Evolutionary conservation across 2,797 vertebrate genomes (phyloP), one percentile per base, ranked within the genome.

Genomic region (Lycodopsis pacificus): DNA sequence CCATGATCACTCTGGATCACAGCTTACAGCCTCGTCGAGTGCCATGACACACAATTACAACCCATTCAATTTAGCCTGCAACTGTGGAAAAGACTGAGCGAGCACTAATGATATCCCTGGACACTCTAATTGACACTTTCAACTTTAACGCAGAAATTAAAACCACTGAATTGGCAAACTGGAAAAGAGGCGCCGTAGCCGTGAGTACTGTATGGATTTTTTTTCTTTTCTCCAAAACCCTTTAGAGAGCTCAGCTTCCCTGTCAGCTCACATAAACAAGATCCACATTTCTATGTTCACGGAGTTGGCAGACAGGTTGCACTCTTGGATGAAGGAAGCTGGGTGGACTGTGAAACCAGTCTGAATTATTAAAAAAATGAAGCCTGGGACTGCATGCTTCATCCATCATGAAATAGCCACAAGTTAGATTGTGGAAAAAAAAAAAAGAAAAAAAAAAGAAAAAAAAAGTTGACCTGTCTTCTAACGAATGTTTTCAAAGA

Each of bases 111-210:
- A 87, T 83, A 84, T 88, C 83, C 83, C 80, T 54, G 68, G 79
- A 85, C 74, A 63, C 79, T 56, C 74, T 91, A 89, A 92, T 86
- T 88, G 86, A 87, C 85, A 86, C 81, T 87, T 84, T 90, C 40
- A 83, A 89, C 81, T 86, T 79, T 77, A 86, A 88, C 65, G 42
- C 65, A 68, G 71, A 85, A 88, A 88, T 90, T 85, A 82, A 90
- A 92, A 87, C 81, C 81, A 90, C 66, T 86, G 77, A 89, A 82
- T 83, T 86, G 82, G 77, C 85, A 89, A 88, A 91, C 77, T 81
- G 70, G 75, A 71, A 77, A 58, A 73, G 54, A 67, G 79, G 71
- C 44, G 57, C 63, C 3, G 10, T 54, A 58, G 68, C 69, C 27
- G 46, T 64, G 70, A 75, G 65, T 59, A 30, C 61, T 79, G 49